A percentile compares a stretch with the other conserved stretches of the same genome.
These are phyloP conservation scores for Lithophane semibrunnea DNA, from an alignment of 2,888 invertebrate species.

Conservation along the genomic window DNA sequence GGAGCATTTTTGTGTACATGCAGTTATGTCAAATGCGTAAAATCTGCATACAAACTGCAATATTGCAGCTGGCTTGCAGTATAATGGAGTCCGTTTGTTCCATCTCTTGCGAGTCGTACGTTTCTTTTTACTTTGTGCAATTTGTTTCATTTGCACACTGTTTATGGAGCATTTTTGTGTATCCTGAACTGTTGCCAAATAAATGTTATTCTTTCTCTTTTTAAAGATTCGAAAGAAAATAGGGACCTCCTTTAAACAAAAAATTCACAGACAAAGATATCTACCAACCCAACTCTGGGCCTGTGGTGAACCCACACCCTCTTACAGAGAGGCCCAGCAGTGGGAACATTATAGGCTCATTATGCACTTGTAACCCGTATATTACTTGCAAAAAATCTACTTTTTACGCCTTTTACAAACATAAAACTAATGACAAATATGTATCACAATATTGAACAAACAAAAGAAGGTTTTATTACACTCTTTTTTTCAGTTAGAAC, in stretches of 20 bases:
- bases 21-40: too few species aligned
- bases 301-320: too few species aligned
- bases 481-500: constrained; percentile 11
- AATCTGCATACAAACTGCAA: too few species aligned
- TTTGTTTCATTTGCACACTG: too few species aligned
- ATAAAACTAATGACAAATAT: neutral
- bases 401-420: neutral
- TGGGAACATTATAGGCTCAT: neutral
- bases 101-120: too few species aligned
- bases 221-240: neutral
- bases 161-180: too few species aligned
- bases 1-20: too few species aligned
- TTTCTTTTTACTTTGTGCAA: neutral
- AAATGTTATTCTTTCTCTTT: neutral
- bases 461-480: constrained; percentile 18
- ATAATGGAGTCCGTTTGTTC: too few species aligned
- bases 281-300: too few species aligned
- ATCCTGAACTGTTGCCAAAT: neutral
- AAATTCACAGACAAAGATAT: neutral
- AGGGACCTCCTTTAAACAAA: neutral
- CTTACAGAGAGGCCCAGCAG: too few species aligned
- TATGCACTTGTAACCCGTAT: neutral
- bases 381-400: neutral
- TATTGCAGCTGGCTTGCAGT: too few species aligned
- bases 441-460: neutral